Conservation (phyloP, 2,113 vertebrate genomes). For the Chitala chitala region DNA sequence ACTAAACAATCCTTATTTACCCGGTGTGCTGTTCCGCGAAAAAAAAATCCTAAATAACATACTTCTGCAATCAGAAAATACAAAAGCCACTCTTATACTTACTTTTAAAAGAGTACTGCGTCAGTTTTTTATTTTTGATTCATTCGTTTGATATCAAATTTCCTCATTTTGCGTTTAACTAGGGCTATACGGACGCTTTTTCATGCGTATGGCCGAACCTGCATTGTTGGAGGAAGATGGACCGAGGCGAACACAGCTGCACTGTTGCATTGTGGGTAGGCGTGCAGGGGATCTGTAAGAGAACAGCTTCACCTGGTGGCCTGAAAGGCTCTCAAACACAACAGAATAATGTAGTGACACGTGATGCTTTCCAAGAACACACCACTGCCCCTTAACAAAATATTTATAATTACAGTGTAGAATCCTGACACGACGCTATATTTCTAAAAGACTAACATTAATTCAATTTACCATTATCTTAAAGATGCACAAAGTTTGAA, state of each 20-base stretch:
- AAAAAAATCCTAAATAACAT: not conserved
- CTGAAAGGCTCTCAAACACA: not conserved
- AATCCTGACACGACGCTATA: too few relatives aligned
- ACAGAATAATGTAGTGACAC: not conserved
- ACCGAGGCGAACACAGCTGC: conserved; percentile 48
- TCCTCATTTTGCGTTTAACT: not conserved
- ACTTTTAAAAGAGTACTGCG: not conserved
- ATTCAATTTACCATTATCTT: too few relatives aligned
- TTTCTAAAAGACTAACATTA: too few relatives aligned
- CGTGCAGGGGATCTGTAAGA: not conserved
- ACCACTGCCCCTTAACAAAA: not conserved
- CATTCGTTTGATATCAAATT: too few relatives aligned
- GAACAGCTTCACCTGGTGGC: conserved; percentile 36
- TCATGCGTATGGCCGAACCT: conserved; percentile 51
- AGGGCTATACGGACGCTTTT: conserved; percentile 32
- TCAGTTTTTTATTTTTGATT: not conserved
- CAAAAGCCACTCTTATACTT: too few relatives aligned
- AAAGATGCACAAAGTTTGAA: too few relatives aligned
- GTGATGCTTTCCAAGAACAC: not conserved
- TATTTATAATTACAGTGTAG: too few relatives aligned
- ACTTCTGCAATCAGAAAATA: not conserved
- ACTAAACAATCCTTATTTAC: conserved; percentile 45
- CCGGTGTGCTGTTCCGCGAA: conserved; percentile 31
- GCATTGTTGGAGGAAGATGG: conserved; percentile 53
- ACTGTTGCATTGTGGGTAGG: conserved; percentile 53